Percentiles rank a stretch among this genome's conserved stretches.
Evolutionary conservation across 2,888 invertebrate species (phyloP).

Genomic region (Mythimna albipuncta): DNA sequence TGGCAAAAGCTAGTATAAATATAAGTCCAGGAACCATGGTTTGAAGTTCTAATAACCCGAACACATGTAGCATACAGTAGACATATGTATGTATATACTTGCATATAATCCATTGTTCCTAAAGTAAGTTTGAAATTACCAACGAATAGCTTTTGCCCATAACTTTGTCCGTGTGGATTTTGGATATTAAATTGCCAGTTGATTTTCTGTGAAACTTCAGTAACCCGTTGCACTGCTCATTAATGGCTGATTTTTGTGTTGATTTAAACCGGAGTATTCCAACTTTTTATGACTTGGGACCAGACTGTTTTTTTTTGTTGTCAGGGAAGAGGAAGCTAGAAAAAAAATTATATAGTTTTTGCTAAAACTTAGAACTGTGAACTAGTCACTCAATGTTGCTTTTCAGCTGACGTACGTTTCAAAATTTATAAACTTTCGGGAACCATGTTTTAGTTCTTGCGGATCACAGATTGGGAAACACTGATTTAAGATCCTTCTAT

Average conservation of each 20-base stretch:
- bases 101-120: conserved; percentile 22
- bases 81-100: too few species aligned
- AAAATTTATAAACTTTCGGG: too few species aligned
- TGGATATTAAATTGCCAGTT: conserved; percentile 8
- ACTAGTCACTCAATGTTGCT: too few species aligned
- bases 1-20: too few species aligned
- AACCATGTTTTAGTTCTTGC: too few species aligned
- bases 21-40: background rate
- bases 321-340: background rate
- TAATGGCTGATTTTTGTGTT: conserved; percentile 6
- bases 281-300: too few species aligned
- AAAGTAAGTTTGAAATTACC: conserved; percentile 39
- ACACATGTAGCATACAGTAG: background rate
- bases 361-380: too few species aligned
- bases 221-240: conserved; percentile 11
- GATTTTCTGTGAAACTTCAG: conserved; percentile 20
- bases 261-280: background rate
- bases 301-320: background rate
- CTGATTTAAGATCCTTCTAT: too few species aligned
- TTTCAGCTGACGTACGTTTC: too few species aligned
- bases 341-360: too few species aligned
- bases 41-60: conserved; percentile 1
- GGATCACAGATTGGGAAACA: too few species aligned
- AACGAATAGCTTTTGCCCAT: background rate
- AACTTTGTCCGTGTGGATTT: conserved; percentile 12